Evolutionary conservation across 2,888 invertebrate genomes (phyloP).

Genomic region (Argyresthia goedartella): DNA sequence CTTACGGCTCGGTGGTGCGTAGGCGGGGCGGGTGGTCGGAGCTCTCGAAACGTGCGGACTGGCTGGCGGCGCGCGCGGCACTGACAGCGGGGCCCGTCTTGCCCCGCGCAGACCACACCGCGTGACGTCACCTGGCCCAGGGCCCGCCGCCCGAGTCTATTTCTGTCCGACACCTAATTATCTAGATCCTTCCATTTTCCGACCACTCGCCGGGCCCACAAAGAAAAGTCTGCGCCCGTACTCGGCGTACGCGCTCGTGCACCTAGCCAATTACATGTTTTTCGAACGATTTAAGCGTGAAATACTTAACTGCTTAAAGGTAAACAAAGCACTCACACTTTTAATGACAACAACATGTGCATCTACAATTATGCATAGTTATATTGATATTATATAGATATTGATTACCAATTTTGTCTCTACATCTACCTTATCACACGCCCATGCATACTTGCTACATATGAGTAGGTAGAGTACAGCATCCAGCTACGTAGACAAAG

Average conservation of each 20-base stretch:
- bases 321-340: no score
- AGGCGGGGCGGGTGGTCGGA: conserved; percentile 17
- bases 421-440: no score
- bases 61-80: conserved; percentile 68
- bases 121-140: conserved; percentile 70
- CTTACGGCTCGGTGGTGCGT: conserved; percentile 16
- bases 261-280: no score
- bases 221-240: conserved; percentile 1
- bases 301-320: neutral
- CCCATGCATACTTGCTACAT: no score
- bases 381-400: no score
- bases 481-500: no score
- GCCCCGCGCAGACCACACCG: conserved; percentile 58
- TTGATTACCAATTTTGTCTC: no score
- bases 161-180: conserved; percentile 65
- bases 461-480: no score
- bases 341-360: no score
- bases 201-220: conserved; percentile 15
- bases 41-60: conserved; percentile 38
- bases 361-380: no score
- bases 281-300: neutral
- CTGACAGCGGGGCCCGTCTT: conserved; percentile 70
- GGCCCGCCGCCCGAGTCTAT: conserved; percentile 56
- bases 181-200: conserved; percentile 64
- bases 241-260: neutral